Evolutionary conservation across 2,888 invertebrate genomes (phyloP).

Genomic region (Lapara coniferarum): DNA sequence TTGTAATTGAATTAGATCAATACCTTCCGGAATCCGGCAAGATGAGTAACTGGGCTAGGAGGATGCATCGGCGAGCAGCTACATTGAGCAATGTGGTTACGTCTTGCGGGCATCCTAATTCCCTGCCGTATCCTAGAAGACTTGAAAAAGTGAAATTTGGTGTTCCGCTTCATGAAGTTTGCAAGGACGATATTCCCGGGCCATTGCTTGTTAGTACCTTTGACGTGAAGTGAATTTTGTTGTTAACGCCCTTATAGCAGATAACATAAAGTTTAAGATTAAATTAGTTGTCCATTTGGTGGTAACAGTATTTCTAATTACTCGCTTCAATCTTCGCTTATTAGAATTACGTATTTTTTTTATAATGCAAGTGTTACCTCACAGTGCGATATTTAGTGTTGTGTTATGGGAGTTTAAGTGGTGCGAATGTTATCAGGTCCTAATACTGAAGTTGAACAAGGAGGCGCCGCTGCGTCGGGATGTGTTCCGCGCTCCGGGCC

Average conservation of each 20-base stretch:
- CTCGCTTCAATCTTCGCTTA: not conserved
- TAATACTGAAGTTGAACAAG: constrained; percentile 96
- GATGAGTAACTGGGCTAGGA: constrained; percentile 96
- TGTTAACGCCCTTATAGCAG: constrained; percentile 40
- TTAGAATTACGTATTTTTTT: not conserved
- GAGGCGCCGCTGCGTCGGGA: constrained; percentile 96
- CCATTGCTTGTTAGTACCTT: constrained; percentile 90
- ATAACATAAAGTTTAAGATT: constrained; percentile 10
- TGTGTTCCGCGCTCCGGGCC: constrained; percentile 97
- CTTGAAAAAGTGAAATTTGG: constrained; percentile 98
- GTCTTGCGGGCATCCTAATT: constrained; percentile 93
- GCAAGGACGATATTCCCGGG: constrained; percentile 97
- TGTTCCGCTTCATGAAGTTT: constrained; percentile 94
- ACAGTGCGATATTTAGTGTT: constrained; percentile 20
- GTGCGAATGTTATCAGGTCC: constrained; percentile 84
- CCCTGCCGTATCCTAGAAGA: constrained; percentile 91
- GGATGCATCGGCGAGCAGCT: constrained; percentile 95
- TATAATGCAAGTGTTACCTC: no score
- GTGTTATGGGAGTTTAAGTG: constrained; percentile 32
- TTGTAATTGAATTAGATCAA: not conserved
- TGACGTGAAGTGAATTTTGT: constrained; percentile 28
- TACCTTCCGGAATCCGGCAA: constrained; percentile 48
- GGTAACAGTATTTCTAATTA: not conserved
- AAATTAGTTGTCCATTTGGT: not conserved
- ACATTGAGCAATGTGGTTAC: constrained; percentile 95